These are phyloP conservation scores for Rhabdophis nuchalis DNA, from an alignment of 2,797 vertebrate genomes.

Conservation along the genomic window DNA sequence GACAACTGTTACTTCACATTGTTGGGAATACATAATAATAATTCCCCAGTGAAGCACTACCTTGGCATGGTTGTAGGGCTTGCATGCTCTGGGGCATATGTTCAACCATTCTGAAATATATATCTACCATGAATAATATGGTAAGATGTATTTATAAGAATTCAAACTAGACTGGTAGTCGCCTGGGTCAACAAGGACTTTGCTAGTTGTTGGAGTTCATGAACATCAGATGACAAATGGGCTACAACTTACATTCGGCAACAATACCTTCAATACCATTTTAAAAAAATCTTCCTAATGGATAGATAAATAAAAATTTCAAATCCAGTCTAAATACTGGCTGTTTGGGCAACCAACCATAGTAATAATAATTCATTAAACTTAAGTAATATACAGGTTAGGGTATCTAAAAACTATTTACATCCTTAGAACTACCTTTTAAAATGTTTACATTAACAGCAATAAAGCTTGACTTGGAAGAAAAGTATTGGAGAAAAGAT, in stretches of 20 bases:
- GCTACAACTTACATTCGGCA: background rate
- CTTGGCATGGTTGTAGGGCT: background rate
- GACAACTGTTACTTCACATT: background rate
- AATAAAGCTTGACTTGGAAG: background rate
- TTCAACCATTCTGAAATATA: background rate
- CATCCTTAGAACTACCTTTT: background rate
- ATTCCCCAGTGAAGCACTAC: background rate
- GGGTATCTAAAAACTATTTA: background rate
- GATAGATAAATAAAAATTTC: background rate
- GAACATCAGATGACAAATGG: background rate
- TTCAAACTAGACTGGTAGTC: background rate
- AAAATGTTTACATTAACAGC: background rate
- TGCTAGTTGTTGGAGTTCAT: background rate
- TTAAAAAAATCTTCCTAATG: background rate
- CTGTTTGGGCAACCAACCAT: too few relatives aligned
- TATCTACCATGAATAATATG: background rate
- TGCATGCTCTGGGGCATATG: background rate
- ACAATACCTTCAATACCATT: background rate
- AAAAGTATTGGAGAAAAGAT: background rate
- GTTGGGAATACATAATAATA: background rate
- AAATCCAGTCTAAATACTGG: too few relatives aligned
- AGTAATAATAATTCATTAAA: background rate
- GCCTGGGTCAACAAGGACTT: background rate
- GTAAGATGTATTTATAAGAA: background rate
- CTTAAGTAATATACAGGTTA: background rate